Percentiles rank a stretch among this genome's conserved stretches.
These are phyloP conservation scores for Danaus plexippus DNA, from an alignment of 1,140 invertebrate genomes.

Conservation along the genomic window DNA sequence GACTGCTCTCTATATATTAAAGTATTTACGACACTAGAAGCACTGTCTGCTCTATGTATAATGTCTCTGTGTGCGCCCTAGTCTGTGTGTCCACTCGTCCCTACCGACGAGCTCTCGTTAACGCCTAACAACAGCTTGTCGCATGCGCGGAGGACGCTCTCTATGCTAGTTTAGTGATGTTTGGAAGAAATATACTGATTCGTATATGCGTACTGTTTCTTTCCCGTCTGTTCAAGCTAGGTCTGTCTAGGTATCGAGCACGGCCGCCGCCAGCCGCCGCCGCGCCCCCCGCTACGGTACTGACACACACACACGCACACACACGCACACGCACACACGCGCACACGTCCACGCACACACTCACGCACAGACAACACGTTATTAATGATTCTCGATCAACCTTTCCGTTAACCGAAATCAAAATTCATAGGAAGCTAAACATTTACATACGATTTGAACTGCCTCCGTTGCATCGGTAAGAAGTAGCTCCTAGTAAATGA, in stretches of 20 bases:
- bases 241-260: conserved; percentile 70
- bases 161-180: conserved; percentile 14
- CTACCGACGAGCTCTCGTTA: background rate
- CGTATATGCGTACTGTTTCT: conserved; percentile 67
- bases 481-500: no score
- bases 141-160: conserved; percentile 2
- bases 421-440: no score
- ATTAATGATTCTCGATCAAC: no score
- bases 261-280: conserved; percentile 63
- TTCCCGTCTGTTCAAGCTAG: conserved; percentile 70
- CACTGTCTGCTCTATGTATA: no score
- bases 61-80: no score
- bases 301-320: conserved; percentile 34
- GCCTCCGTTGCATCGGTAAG: no score
- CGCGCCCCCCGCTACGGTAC: conserved; percentile 65
- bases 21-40: no score
- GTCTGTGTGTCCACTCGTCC: background rate
- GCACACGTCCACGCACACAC: conserved; percentile 22
- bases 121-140: conserved; percentile 4
- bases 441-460: no score
- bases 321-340: conserved; percentile 24
- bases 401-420: no score
- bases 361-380: conserved; percentile 24
- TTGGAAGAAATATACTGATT: conserved; percentile 70
- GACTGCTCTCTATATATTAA: background rate